A percentile compares a stretch with the other conserved stretches of the same genome.
Evolutionary conservation across 2,797 vertebrate species (phyloP).

Genomic region (Chanos chanos): DNA sequence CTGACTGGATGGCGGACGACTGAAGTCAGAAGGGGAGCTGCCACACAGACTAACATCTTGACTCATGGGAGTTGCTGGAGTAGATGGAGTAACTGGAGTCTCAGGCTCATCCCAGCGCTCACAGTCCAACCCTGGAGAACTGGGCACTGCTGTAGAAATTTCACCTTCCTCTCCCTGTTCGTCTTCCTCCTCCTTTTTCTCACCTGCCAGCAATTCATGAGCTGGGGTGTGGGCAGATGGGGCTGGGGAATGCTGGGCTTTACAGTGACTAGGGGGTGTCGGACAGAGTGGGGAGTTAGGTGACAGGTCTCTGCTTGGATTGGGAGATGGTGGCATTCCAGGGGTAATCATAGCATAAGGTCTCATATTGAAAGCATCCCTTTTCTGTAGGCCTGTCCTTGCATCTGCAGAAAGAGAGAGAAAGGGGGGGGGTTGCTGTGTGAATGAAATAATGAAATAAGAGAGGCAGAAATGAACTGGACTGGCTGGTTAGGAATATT

Average conservation of each 20-base stretch:
- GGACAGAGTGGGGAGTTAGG: constrained; percentile 26
- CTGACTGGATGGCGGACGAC: constrained; percentile 39
- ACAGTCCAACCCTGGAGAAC: not conserved
- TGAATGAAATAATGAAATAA: no score
- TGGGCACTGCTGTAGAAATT: not conserved
- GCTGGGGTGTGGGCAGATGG: not conserved
- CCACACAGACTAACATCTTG: constrained; percentile 2
- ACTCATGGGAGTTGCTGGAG: constrained; percentile 22
- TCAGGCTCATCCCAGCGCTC: not conserved
- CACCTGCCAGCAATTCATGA: not conserved
- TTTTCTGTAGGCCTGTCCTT: constrained; percentile 12
- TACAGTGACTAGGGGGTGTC: constrained; percentile 21
- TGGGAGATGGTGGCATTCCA: constrained; percentile 25
- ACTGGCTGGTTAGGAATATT: not conserved
- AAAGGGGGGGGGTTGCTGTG: no score
- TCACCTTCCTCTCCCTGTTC: not conserved
- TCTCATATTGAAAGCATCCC: constrained; percentile 9
- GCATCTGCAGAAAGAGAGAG: constrained; percentile 22
- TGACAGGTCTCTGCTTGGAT: constrained; percentile 22
- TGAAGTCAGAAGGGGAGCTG: constrained; percentile 52
- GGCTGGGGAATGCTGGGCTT: not conserved
- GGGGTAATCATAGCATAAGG: constrained; percentile 40
- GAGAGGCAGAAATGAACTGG: no score
- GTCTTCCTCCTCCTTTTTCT: not conserved
- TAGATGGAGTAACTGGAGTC: constrained; percentile 28